Percentiles rank a stretch among this genome's conserved stretches.
phyloP scores from a whole-genome alignment of 2,888 invertebrate species.

The Diplazon laetatorius region DNA sequence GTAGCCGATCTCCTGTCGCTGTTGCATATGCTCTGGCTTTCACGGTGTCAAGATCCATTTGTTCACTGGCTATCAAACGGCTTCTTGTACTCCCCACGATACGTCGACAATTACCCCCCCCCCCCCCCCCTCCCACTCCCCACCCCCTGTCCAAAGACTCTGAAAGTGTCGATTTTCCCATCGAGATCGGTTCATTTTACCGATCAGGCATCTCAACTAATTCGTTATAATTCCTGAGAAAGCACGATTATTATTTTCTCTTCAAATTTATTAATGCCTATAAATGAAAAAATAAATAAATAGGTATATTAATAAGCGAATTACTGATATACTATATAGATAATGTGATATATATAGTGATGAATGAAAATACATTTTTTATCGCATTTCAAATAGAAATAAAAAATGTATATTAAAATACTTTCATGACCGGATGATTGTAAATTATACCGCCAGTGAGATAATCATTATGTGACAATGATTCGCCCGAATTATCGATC shows the following conservation, averaged over 20 bases:
- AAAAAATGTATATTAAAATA: too few relatives aligned
- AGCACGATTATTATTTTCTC: too few relatives aligned
- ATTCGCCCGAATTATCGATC: too few relatives aligned
- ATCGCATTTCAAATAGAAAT: too few relatives aligned
- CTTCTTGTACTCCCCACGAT: slow-evolving; percentile 25
- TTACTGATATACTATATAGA: neutral
- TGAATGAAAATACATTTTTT: too few relatives aligned
- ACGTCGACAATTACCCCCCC: slow-evolving; percentile 50
- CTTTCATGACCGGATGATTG: too few relatives aligned
- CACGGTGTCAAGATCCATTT: slow-evolving; percentile 72
- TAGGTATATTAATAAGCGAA: neutral
- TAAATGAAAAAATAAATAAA: neutral
- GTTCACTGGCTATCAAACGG: slow-evolving; percentile 59
- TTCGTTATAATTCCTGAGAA: too few relatives aligned
- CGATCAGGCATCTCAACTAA: neutral
- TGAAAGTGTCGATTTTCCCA: neutral
- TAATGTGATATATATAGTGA: neutral
- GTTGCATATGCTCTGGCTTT: slow-evolving; percentile 65
- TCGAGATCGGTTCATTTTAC: slow-evolving; percentile 13
- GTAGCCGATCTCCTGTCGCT: slow-evolving; percentile 54
- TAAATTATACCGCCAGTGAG: too few relatives aligned
- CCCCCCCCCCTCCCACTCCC: slow-evolving; percentile 17
- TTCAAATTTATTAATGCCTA: too few relatives aligned
- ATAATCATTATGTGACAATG: too few relatives aligned
- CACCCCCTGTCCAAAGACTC: neutral